Evolutionary conservation across 1,140 invertebrate genomes (phyloP).

Genomic region (Heterodera schachtii): DNA sequence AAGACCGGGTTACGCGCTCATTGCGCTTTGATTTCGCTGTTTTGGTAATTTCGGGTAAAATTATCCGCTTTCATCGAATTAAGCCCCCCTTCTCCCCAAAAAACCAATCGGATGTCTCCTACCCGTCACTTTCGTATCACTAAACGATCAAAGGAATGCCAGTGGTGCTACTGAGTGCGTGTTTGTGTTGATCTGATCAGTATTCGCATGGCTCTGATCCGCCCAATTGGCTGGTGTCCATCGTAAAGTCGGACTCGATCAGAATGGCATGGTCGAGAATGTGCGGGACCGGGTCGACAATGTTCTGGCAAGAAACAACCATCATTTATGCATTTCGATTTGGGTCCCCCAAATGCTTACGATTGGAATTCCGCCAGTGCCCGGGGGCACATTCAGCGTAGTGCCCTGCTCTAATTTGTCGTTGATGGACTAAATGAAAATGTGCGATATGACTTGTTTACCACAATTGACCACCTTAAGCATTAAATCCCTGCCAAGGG

Average conservation of each 20-base stretch:
- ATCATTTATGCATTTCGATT: background rate
- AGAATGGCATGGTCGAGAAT: constrained; percentile 63
- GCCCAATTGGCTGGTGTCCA: constrained; percentile 40
- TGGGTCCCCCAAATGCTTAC: background rate
- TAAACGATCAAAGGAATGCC: constrained; percentile 19
- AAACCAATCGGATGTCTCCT: constrained; percentile 28
- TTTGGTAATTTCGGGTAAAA: too few species aligned
- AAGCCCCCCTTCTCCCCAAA: too few species aligned
- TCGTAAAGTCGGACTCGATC: constrained; percentile 58
- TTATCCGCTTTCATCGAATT: too few species aligned
- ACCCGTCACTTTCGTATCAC: constrained; percentile 39
- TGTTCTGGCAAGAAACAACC: constrained; percentile 9
- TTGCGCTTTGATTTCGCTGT: too few species aligned
- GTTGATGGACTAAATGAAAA: constrained; percentile 51
- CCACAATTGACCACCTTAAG: constrained; percentile 51
- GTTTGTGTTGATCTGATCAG: background rate
- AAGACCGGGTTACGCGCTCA: too few species aligned
- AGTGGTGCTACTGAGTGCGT: constrained; percentile 1
- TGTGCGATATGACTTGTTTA: background rate
- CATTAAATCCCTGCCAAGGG: constrained; percentile 62
- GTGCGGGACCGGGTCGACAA: constrained; percentile 55
- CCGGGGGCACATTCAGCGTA: constrained; percentile 48
- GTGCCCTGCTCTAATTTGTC: constrained; percentile 57
- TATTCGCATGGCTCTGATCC: constrained; percentile 17
- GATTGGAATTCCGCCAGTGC: constrained; percentile 56